Conservation (phyloP, 2,888 invertebrate species). For the Epinotia bilunana region DNA sequence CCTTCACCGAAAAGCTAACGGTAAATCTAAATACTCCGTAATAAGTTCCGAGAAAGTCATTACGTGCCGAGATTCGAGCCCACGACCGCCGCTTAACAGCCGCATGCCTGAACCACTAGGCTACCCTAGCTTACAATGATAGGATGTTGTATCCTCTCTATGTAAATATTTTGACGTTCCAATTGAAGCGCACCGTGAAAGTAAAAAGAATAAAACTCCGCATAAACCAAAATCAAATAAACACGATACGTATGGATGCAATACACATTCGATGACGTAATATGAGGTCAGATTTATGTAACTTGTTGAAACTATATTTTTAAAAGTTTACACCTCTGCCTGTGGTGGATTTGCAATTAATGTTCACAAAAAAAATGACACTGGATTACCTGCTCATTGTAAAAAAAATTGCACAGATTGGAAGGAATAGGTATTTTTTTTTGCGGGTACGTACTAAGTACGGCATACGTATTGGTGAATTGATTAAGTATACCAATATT, state of each 20-base stretch:
- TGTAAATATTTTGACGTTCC: slow-evolving; percentile 13
- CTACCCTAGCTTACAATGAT: neutral
- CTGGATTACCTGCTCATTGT: too few species aligned
- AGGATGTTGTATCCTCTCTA: slow-evolving; percentile 10
- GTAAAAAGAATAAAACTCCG: slow-evolving; percentile 32
- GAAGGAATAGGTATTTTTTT: too few species aligned
- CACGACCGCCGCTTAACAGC: too few species aligned
- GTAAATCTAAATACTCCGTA: too few species aligned
- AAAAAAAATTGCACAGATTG: too few species aligned
- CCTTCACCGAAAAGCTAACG: too few species aligned
- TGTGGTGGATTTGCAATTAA: neutral
- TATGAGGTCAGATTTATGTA: slow-evolving; percentile 18
- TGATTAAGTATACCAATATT: too few species aligned
- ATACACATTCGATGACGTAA: slow-evolving; percentile 31
- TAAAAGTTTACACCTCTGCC: neutral
- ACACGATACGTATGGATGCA: slow-evolving; percentile 28
- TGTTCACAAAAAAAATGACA: neutral
- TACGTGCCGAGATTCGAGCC: too few species aligned
- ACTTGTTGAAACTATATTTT: neutral
- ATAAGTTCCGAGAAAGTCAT: too few species aligned
- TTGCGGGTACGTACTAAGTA: too few species aligned
- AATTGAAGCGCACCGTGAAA: slow-evolving; percentile 38
- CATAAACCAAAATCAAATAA: slow-evolving; percentile 37
- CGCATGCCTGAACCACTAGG: too few species aligned
- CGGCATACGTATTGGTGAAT: too few species aligned